Percentiles rank a stretch among this genome's conserved stretches.
phyloP scores from a whole-genome alignment of 1,140 invertebrate genomes.

The Andricus grossulariae region DNA sequence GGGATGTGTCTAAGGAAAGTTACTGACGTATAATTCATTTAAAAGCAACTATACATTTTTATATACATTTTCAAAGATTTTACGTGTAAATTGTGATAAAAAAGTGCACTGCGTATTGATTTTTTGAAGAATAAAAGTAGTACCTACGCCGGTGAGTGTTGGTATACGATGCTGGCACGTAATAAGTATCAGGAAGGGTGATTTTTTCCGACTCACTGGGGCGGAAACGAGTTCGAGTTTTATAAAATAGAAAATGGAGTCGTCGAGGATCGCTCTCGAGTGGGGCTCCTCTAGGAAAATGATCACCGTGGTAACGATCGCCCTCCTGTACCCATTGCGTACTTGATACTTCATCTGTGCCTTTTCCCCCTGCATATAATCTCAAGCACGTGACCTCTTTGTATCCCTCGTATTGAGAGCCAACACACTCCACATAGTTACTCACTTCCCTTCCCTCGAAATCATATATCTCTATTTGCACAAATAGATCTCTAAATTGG shows the following conservation, averaged over 20 bases:
- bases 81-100: neutral
- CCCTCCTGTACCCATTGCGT: slow-evolving; percentile 63
- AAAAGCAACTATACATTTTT: no score
- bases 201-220: slow-evolving; percentile 49
- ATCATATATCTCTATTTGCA: slow-evolving; percentile 25
- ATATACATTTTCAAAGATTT: neutral
- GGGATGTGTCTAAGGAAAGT: no score
- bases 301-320: slow-evolving; percentile 2
- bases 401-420: slow-evolving; percentile 28
- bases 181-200: slow-evolving; percentile 39
- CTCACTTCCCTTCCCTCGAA: neutral
- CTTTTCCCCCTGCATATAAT: slow-evolving; percentile 35
- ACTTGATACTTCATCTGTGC: slow-evolving; percentile 46
- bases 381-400: slow-evolving; percentile 53
- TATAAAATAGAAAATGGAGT: slow-evolving; percentile 65
- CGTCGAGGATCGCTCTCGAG: slow-evolving; percentile 46
- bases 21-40: no score
- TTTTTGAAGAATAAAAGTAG: neutral
- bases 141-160: neutral
- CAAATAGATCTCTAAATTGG: slow-evolving; percentile 8
- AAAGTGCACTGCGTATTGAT: neutral
- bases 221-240: slow-evolving; percentile 45
- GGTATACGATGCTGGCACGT: slow-evolving; percentile 1
- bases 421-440: slow-evolving; percentile 18
- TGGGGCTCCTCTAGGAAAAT: slow-evolving; percentile 21